Evolutionary conservation across 1,140 invertebrate genomes (phyloP), one percentile per base, ranked within the genome.

Genomic region (Pseudachorutes palmiensis): DNA sequence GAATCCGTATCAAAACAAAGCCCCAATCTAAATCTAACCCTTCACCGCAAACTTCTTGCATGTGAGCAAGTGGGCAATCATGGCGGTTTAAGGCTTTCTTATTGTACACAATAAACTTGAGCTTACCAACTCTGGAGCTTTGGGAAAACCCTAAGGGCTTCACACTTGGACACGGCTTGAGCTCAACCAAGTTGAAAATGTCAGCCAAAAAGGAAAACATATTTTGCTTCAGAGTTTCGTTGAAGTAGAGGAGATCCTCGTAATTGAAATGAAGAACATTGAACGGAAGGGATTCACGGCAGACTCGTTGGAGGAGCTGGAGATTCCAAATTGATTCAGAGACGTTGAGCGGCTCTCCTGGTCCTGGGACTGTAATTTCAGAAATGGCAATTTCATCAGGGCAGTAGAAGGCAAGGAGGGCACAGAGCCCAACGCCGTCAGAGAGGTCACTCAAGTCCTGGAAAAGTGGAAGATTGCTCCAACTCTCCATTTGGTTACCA

Each of bases 211-310:
- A 90, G 51, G 91, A 91, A 71, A 96, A 83, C 74, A 98, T 81
- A 83, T 98, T 98, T 76, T 91, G 87, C 76, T 88, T 89, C 87
- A 96, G 92, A 51, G 89, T 90, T 90, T 92, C 91, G 78, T 92
- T 86, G 84, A 95, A 90, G 77, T 96, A 97, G 30, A 96, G 89
- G 60, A 98, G 86, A 79, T 99, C 96, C 79, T 98, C 94, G 48
- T 93, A 91, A 77, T 88, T 87, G 83, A 98, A 90, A 78, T 97
- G 94, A 82, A 96, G 96, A 76, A 93, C 88, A 75, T 90, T 87
- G 78, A 88, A 87, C 69, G 93, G 92, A 76, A 98, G 83, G 77
- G 85, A 84, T 77, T 85, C 83, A 16, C 79, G 76, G 78, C 93
- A 97, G 81, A 98, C 97, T 73, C 87, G 85, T 76, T 90, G 85